These are phyloP conservation scores for Spinus pinus DNA, from an alignment of 2,797 vertebrate species.

Conservation along the genomic window DNA sequence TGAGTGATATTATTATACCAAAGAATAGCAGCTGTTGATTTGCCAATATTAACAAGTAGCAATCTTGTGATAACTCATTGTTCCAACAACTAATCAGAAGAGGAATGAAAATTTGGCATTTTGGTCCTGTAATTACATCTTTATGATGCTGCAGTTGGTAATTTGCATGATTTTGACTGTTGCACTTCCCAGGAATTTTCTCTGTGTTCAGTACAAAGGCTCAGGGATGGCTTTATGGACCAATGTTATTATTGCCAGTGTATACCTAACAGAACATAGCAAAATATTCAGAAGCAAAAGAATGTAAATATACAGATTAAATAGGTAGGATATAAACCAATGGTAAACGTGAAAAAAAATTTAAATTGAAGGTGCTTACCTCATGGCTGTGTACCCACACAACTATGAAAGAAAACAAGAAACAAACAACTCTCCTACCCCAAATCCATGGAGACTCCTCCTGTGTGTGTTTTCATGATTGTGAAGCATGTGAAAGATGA, in stretches of 20 bases:
- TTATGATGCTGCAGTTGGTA: slow-evolving; percentile 52
- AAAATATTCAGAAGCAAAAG: not conserved
- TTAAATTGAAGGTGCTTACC: not conserved
- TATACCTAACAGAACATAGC: not conserved
- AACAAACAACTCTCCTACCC: not conserved
- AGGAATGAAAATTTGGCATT: slow-evolving; percentile 54
- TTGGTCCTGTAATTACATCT: slow-evolving; percentile 59
- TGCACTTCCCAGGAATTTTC: slow-evolving; percentile 29
- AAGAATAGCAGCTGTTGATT: slow-evolving; percentile 66
- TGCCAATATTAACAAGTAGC: slow-evolving; percentile 64
- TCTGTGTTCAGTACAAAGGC: slow-evolving; percentile 19
- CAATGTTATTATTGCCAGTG: not conserved
- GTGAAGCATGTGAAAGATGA: not conserved
- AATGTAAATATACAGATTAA: not conserved
- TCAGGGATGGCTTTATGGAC: not conserved
- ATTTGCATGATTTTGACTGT: slow-evolving; percentile 58
- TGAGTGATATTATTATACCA: slow-evolving; percentile 64
- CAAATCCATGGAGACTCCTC: not conserved
- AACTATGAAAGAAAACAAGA: not conserved
- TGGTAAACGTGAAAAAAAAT: not conserved
- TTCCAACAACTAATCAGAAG: slow-evolving; percentile 59
- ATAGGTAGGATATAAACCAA: not conserved
- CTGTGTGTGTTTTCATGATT: not conserved
- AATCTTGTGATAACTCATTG: slow-evolving; percentile 63
- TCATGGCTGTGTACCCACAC: not conserved